These are phyloP conservation scores for Disparrhopalites patrizii DNA, from an alignment of 2,888 invertebrate genomes.

Conservation along the genomic window DNA sequence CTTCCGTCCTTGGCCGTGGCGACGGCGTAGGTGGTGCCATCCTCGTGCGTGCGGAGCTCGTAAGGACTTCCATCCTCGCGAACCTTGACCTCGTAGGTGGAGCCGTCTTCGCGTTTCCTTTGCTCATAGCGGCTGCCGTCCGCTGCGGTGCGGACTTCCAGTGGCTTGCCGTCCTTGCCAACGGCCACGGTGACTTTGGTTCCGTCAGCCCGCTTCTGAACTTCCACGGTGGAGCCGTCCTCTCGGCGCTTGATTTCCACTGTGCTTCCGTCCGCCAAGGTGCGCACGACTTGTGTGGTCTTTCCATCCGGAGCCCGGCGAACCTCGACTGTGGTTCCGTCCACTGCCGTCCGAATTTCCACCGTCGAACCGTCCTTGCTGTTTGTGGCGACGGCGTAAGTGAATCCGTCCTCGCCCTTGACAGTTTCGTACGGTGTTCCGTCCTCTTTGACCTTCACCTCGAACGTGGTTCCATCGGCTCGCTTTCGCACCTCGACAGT, in stretches of 20 bases:
- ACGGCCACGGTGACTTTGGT: not conserved
- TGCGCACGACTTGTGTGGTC: constrained; percentile 10
- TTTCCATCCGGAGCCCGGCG: not conserved
- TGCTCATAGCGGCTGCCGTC: not conserved
- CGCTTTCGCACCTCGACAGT: constrained; percentile 14
- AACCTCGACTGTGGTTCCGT: constrained; percentile 8
- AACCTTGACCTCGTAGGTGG: constrained; percentile 7
- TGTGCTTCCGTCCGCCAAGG: not conserved
- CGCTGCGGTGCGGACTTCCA: not conserved
- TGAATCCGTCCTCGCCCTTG: constrained; percentile 10
- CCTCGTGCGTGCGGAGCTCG: constrained; percentile 1
- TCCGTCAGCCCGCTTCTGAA: constrained; percentile 10
- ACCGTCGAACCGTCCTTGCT: not conserved
- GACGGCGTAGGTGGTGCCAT: constrained; percentile 15
- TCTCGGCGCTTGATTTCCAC: constrained; percentile 11
- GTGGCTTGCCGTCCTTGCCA: not conserved
- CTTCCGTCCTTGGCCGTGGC: constrained; percentile 1
- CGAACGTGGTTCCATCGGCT: constrained; percentile 10
- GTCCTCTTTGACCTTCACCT: constrained; percentile 13
- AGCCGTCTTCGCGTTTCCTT: constrained; percentile 2
- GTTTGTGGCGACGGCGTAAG: constrained; percentile 16
- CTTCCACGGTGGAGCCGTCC: constrained; percentile 6
- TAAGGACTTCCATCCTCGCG: constrained; percentile 12
- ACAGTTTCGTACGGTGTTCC: constrained; percentile 17
- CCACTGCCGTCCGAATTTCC: not conserved